A percentile compares a stretch with the other conserved stretches of the same genome.
Conservation (phyloP, 2,113 vertebrate genomes). For the Aleadryas rufinucha region DNA sequence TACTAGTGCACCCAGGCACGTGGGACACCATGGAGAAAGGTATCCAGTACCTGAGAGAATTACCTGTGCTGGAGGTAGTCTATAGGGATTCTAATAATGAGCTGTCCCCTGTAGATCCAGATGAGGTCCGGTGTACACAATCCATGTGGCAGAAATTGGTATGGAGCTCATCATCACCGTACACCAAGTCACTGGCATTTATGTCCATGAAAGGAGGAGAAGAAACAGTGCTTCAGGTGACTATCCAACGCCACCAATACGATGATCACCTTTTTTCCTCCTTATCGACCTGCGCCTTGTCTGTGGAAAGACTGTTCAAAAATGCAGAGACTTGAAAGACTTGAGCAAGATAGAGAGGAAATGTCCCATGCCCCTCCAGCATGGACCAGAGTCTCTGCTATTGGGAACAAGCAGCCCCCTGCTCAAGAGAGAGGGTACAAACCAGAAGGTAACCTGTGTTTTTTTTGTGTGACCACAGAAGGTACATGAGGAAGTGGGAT, state of each 20-base stretch:
- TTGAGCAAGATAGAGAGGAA: rapidly evolving
- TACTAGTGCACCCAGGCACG: neutral
- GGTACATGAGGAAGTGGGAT: neutral
- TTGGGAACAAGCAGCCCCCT: neutral
- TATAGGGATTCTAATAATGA: neutral
- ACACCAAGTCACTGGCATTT: neutral
- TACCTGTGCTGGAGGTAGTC: neutral
- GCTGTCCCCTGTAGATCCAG: neutral
- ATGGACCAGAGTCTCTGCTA: neutral
- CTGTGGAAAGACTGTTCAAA: neutral
- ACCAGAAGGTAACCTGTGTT: neutral
- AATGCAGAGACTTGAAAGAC: neutral
- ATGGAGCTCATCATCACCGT: neutral
- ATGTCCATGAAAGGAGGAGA: neutral
- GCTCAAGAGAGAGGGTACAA: neutral
- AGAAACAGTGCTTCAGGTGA: neutral
- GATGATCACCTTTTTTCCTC: neutral
- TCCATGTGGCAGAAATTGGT: neutral
- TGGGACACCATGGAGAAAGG: neutral
- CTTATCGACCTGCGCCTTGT: neutral
- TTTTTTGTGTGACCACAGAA: neutral
- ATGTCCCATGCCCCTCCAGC: neutral
- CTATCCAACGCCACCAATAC: neutral
- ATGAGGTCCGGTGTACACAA: neutral
- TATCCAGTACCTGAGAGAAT: neutral